These are phyloP conservation scores for Stigmatopora nigra DNA, from an alignment of 2,113 vertebrate species.

Conservation along the genomic window DNA sequence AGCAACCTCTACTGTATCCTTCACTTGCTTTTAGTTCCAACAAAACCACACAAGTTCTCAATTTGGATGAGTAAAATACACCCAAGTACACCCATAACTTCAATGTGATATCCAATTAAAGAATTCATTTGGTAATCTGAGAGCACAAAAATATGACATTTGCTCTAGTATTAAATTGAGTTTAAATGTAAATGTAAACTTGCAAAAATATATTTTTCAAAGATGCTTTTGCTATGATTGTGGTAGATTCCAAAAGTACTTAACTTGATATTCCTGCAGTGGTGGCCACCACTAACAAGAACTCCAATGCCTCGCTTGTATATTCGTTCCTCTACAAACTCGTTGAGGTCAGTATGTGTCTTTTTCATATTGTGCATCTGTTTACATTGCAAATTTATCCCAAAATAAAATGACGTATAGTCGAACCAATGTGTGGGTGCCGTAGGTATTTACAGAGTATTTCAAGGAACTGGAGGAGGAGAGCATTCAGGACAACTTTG, in stretches of 20 bases:
- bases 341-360: constrained; percentile 76
- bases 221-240: too few species aligned
- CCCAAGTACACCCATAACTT: background rate
- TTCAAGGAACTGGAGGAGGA: constrained; percentile 97
- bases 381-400: background rate
- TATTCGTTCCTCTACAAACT: constrained; percentile 91
- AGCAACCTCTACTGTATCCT: constrained; percentile 93
- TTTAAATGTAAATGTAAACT: background rate
- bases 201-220: too few species aligned
- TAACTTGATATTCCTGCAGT: constrained; percentile 71
- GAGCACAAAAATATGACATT: background rate
- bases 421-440: background rate
- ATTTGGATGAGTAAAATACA: background rate
- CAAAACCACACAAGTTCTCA: background rate
- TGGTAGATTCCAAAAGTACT: constrained; percentile 38
- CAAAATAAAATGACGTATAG: background rate
- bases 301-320: constrained; percentile 84
- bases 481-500: constrained; percentile 92
- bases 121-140: background rate
- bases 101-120: background rate
- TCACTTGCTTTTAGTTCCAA: background rate
- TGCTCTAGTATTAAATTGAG: background rate
- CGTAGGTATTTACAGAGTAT: constrained; percentile 87
- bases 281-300: constrained; percentile 87
- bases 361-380: background rate